Percentiles rank a stretch among this genome's conserved stretches.
Conservation (phyloP, 2,113 vertebrate species). For the Rhinopomastus cyanomelas region DNA sequence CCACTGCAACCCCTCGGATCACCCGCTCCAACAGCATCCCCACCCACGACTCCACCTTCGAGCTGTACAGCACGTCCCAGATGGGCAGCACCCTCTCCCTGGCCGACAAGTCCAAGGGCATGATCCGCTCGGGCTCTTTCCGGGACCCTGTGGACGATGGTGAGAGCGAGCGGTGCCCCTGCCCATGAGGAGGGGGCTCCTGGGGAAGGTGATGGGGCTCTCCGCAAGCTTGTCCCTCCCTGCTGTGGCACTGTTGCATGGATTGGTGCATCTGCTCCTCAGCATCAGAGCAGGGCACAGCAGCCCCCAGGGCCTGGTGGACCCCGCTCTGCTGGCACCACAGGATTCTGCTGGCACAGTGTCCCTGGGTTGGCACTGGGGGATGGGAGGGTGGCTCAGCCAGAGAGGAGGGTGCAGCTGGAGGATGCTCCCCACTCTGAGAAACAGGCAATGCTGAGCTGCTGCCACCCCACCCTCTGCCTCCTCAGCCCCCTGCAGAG, state of each 20-base stretch:
- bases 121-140: constrained; percentile 96
- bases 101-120: constrained; percentile 91
- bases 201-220: background rate
- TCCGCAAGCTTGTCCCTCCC: background rate
- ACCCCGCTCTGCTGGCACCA: background rate
- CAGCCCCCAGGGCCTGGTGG: background rate
- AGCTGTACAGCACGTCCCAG: constrained; percentile 87
- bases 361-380: background rate
- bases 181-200: background rate
- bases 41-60: constrained; percentile 89
- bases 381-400: background rate
- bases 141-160: constrained; percentile 90
- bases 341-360: background rate
- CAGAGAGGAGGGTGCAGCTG: background rate
- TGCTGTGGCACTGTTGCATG: background rate
- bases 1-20: constrained; percentile 85
- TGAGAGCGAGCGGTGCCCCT: constrained; percentile 67
- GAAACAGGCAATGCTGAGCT: background rate
- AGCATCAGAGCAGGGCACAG: background rate
- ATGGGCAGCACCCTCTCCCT: constrained; percentile 93
- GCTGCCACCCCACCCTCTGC: background rate
- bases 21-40: constrained; percentile 98
- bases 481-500: background rate
- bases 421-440: background rate
- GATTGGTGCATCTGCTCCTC: accelerated